Base-by-base conservation (phyloP, 2,888 invertebrate species). In the Eilema sororculum region DNA sequence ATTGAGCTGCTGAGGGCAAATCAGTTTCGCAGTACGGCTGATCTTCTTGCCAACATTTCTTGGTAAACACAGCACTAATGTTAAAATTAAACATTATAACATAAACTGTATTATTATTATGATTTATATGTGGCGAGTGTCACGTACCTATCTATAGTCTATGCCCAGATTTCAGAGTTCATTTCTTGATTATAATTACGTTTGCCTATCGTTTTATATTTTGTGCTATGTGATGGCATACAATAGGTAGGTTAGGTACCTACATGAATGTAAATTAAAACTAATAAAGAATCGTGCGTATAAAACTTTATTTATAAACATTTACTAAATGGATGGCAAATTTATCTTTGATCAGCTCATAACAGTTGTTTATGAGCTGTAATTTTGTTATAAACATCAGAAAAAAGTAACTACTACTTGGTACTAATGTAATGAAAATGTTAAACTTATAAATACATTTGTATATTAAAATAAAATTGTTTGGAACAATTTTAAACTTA, bases 31-130 rank as follows among this genome's bases (percentile, higher is more conserved):
- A 24, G 78, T 63, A 78, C 65, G 67, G 52, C 12, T 57, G 68
- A 30, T 6, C 61, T 69, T 72, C 65, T 46, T 68, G 76, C 72
- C 75, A 76, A 76, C 24, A 63, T 71, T 67, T 72, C 46, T 65
- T 37, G 46, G 24, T 57, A 66, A 66, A 62, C 56, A 33, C 33
- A 25, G 46, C 28, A 25, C 24, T 58, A 30, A 28, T 22, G 22
- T 25, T 24, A 16, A 20, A 57, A 65, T 56, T 9, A 22, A n/a
- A 46, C 16, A 24, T 13, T 10, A 46, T 28, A 28, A 28, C n/a
- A 16, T 16, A 13, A 6, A 56, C 20, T 33, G 8, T 64, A 65
- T 56, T 56, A 10, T 33, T 22, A 22, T 30, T 46, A 52, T 20
- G 12, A 28, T 20, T 46, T 25, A 8, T 30, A 28, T 56, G 33